Evolutionary conservation across 2,113 vertebrate genomes (phyloP), one percentile per base, ranked within the genome.

Genomic region (Phasianus colchicus): DNA sequence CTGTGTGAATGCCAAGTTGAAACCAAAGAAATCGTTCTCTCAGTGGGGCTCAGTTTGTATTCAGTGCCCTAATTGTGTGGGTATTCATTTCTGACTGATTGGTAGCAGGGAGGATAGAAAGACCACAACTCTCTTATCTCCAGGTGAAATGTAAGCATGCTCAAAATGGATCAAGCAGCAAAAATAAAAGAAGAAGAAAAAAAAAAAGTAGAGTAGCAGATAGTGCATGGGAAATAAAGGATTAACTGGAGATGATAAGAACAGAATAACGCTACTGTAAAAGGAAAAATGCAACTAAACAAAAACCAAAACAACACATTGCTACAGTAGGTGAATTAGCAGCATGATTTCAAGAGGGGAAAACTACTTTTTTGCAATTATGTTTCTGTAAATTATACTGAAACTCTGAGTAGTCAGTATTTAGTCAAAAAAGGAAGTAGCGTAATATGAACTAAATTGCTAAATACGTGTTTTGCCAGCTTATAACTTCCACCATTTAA

Each of bases 101-200:
- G 9, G 6, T 70, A 40, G 48, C 7, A 36, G 30, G 4, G 5
- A 7, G 5, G 27, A 47, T 3, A 58, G n/a, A 42, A 70, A 93
- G n/a, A 4, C 18, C 0, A 0, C 52, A n/a, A 42, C 9, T 0
- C 0, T 38, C n/a, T 85, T 29, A 21, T 72, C 64, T 61, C 48
- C 38, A 8, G 16, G 8, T 25, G 50, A 83, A 91, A 36, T 0
- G 1, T 27, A 40, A n/a, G 43, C 38, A 32, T n/a, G 5, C 8
- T 63, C 5, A 54, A 32, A 70, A 73, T 8, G 4, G 40, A 58
- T 45, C 14, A 32, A 57, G 5, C 24, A 45, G 11, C 30, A 83
- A 83, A 76, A 16, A 89, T 89, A 88, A 61, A 1, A 89, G 86
- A 61, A 1, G 3, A 36, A 36, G 8, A 8, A 36, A 83, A 83